Evolutionary conservation across 2,888 invertebrate species (phyloP).

Genomic region (Eupithecia insigniata): DNA sequence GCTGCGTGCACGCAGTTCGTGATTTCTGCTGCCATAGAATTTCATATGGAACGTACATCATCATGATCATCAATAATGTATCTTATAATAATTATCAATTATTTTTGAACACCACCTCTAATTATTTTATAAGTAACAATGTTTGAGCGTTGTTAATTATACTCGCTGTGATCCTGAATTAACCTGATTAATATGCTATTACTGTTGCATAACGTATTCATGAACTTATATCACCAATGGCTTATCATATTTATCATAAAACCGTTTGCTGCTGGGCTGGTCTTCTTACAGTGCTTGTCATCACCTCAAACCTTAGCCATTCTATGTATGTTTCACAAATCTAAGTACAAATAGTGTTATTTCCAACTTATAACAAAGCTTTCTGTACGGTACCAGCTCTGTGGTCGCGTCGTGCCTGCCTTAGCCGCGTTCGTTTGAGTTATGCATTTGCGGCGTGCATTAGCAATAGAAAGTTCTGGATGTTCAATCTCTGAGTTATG

Average conservation of each 20-base stretch:
- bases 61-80: neutral
- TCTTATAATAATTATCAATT: neutral
- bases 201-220: neutral
- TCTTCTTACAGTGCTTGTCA: neutral
- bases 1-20: conserved; percentile 42
- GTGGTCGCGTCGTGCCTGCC: conserved; percentile 26
- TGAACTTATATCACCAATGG: neutral
- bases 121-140: neutral
- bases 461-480: conserved; percentile 43
- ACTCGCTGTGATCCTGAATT: neutral
- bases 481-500: conserved; percentile 37
- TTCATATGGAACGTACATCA: neutral
- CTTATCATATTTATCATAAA: neutral
- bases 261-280: neutral
- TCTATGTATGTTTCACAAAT: neutral
- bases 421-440: conserved; percentile 29
- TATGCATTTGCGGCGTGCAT: conserved; percentile 39
- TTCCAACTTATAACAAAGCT: neutral
- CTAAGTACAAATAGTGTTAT: neutral
- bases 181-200: neutral
- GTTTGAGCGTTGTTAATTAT: neutral
- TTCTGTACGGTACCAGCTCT: conserved; percentile 17
- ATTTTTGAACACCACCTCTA: neutral
- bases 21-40: conserved; percentile 28
- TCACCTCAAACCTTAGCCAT: neutral